Evolutionary conservation across 2,888 invertebrate genomes (phyloP).

Genomic region (Drosophila paranaensis): DNA sequence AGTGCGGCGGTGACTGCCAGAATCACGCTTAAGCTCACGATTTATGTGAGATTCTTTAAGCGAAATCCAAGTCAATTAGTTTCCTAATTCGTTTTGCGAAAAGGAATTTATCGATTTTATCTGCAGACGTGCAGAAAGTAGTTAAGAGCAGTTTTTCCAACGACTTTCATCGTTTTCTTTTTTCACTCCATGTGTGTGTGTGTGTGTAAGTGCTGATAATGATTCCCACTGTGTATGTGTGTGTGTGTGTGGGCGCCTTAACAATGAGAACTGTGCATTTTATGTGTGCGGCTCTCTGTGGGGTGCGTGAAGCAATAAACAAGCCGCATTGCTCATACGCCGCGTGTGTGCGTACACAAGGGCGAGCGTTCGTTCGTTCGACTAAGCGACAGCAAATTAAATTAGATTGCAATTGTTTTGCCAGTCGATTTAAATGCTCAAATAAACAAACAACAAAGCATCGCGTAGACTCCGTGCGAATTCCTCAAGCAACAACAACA

Average conservation of each 20-base stretch:
- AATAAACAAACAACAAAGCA: conserved; percentile 29
- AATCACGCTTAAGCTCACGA: conserved; percentile 80
- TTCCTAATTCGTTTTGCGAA: conserved; percentile 81
- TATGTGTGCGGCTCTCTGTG: conserved; percentile 50
- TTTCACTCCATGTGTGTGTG: conserved; percentile 10
- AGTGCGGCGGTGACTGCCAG: conserved; percentile 61
- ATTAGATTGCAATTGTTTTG: conserved; percentile 68
- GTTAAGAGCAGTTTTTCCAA: conserved; percentile 74
- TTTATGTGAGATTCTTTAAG: conserved; percentile 80
- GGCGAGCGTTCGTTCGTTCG: not conserved
- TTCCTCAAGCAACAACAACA: conserved; percentile 22
- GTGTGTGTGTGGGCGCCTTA: conserved; percentile 19
- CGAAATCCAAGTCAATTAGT: conserved; percentile 81
- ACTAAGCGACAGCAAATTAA: conserved; percentile 55
- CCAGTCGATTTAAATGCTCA: conserved; percentile 56
- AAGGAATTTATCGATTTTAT: conserved; percentile 81
- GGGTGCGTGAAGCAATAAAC: conserved; percentile 62
- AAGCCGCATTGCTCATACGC: conserved; percentile 74
- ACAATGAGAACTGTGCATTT: conserved; percentile 61
- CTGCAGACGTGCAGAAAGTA: conserved; percentile 81
- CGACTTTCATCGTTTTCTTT: conserved; percentile 43
- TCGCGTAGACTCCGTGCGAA: conserved; percentile 13
- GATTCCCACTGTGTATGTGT: conserved; percentile 48
- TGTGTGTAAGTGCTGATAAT: conserved; percentile 68
- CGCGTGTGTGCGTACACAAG: not conserved